Percentiles rank a stretch among this genome's conserved stretches.
Conservation (phyloP, 2,113 vertebrate species). For the Cyanocitta stelleri region DNA sequence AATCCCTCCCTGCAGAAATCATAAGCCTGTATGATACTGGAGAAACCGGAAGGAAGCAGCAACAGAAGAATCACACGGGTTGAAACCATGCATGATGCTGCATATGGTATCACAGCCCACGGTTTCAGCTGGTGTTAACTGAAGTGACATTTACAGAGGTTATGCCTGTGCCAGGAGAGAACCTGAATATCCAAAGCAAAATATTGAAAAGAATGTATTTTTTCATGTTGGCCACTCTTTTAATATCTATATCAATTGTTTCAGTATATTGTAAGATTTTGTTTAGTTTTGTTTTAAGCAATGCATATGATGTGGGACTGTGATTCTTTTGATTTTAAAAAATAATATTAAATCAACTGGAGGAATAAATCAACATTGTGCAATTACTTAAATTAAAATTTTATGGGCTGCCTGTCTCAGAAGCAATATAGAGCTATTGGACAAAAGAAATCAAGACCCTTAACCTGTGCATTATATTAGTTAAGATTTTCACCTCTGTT, state of each 20-base stretch:
- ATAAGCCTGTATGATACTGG: not conserved
- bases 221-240: not conserved
- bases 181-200: not conserved
- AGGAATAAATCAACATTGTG: not conserved
- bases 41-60: not conserved
- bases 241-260: not conserved
- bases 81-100: not conserved
- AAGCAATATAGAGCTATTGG: not conserved
- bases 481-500: not conserved
- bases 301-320: not conserved
- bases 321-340: not conserved
- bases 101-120: not conserved
- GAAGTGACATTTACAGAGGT: not conserved
- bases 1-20: not conserved
- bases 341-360: not conserved
- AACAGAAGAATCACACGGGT: fast-evolving
- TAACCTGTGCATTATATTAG: not conserved
- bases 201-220: not conserved
- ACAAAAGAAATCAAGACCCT: not conserved
- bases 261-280: not conserved
- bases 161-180: not conserved
- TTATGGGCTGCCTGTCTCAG: not conserved
- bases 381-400: not conserved
- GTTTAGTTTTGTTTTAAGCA: not conserved
- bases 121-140: not conserved